These are phyloP conservation scores for Cercopithecus mona DNA, from an alignment of 2,113 vertebrate species.

Conservation along the genomic window DNA sequence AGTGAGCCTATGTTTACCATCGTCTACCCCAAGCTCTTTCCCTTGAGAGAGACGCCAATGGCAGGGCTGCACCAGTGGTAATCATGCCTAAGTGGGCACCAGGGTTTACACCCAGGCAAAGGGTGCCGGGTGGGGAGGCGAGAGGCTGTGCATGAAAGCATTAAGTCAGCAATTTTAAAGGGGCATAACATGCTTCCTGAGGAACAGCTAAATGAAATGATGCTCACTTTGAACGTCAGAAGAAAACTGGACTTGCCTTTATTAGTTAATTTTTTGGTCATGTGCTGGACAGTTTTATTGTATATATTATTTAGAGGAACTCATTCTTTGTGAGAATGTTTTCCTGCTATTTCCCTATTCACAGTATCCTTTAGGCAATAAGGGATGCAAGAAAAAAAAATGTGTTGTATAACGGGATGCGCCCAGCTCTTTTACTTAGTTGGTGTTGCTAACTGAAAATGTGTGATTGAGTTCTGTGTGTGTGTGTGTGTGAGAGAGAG, in stretches of 20 bases:
- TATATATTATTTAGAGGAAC: not conserved
- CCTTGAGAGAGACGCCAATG: constrained; percentile 94
- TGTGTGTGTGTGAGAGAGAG: not conserved
- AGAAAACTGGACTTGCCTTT: not conserved
- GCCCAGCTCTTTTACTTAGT: not conserved
- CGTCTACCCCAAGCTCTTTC: constrained; percentile 97
- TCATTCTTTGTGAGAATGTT: not conserved
- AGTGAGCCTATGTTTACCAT: constrained; percentile 98
- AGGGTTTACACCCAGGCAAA: constrained; percentile 31
- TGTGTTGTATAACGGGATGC: not conserved
- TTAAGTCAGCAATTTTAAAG: not conserved
- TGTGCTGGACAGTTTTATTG: not conserved
- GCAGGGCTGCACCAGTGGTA: constrained; percentile 96
- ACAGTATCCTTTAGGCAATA: constrained; percentile 3
- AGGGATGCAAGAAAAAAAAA: not conserved
- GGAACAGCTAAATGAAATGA: not conserved
- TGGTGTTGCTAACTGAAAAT: not conserved
- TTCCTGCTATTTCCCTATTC: constrained; percentile 2
- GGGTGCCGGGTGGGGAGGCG: constrained; percentile 9
- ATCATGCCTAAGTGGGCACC: constrained; percentile 77
- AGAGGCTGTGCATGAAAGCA: not conserved
- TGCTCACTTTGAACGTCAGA: not conserved
- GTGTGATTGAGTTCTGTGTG: not conserved
- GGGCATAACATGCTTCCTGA: not conserved
- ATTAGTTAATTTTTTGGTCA: not conserved